Base-by-base conservation (phyloP, 2,888 invertebrate species). In the Eurytoma adleriae region DNA sequence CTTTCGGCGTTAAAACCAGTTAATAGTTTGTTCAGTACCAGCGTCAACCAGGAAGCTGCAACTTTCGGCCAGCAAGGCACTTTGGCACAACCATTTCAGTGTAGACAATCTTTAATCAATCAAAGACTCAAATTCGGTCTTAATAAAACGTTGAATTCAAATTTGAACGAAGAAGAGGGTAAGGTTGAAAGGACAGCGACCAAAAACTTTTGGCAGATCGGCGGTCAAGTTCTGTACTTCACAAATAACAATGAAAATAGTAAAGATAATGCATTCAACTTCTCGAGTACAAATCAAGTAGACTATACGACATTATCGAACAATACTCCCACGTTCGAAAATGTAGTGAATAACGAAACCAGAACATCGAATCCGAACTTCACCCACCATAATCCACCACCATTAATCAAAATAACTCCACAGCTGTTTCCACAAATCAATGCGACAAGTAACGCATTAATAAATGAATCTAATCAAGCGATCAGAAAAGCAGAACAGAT, bases 81-180 rank as follows among this genome's bases (percentile, higher is more conserved):
- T 70, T 77, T 79, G 20, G 14, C 24, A 13, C 40, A 76, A 52
- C 82, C 82, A 16, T 82, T 82, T 13, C 82, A 82, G 69, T 75
- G 80, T 10, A 71, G 80, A 20, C 80, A 82, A 69, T 82, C 82
- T 14, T 66, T 82, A 20, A 73, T 13, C 16, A 71, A 78, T 72
- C 80, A 82, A 74, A 71, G 80, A 0, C 59, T 73, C 16, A 82
- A 80, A 71, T 82, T 82, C 70, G 80, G 80, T 67, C 67, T 82
- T 3, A 64, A 70, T 18, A 82, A 73, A 30, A 4, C 30, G 27
- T 10, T 54, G 13, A 16, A 79, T 50, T 40, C 74, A 14, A 52
- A 62, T 61, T 14, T 30, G 4, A 20, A 70, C 62, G 27, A 10
- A 12, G 30, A 64, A 40, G 12, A 61, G 20, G 16, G n/a, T 13